These are phyloP conservation scores for Echinometra lucunter DNA, from an alignment of 53 echinoderm and acorn worm species.

Conservation along the genomic window DNA sequence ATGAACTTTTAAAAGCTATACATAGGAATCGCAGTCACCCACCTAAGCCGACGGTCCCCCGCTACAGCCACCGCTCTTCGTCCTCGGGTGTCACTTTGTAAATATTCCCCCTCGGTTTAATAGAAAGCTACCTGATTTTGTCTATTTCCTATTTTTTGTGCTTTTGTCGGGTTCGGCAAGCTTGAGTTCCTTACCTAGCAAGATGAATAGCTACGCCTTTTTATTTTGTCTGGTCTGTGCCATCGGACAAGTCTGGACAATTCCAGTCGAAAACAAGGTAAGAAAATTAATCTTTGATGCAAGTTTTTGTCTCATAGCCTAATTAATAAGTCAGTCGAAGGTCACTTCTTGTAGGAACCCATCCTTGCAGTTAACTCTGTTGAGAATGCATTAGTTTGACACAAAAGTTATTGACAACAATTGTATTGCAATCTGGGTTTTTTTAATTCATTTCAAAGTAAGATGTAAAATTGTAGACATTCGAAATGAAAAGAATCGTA, in stretches of 20 bases:
- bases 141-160: slow-evolving; percentile 3
- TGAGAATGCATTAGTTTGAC: background rate
- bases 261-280: slow-evolving; percentile 48
- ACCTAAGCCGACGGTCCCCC: background rate
- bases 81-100: slow-evolving; percentile 14
- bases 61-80: background rate
- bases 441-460: too few species aligned
- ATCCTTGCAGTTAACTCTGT: too few species aligned
- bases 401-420: background rate
- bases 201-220: slow-evolving; percentile 52
- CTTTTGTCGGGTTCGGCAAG: background rate
- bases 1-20: slow-evolving; percentile 7
- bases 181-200: background rate
- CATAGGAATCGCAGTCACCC: background rate
- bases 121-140: background rate
- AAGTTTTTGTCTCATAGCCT: too few species aligned
- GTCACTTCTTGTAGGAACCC: background rate
- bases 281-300: background rate
- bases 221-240: slow-evolving; percentile 55
- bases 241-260: slow-evolving; percentile 60
- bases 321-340: too few species aligned
- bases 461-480: too few species aligned
- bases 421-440: background rate
- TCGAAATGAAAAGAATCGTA: background rate
- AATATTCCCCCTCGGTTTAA: background rate